These are phyloP conservation scores for Conus canariensis DNA, from an alignment of 2,888 invertebrate genomes.

Conservation along the genomic window DNA sequence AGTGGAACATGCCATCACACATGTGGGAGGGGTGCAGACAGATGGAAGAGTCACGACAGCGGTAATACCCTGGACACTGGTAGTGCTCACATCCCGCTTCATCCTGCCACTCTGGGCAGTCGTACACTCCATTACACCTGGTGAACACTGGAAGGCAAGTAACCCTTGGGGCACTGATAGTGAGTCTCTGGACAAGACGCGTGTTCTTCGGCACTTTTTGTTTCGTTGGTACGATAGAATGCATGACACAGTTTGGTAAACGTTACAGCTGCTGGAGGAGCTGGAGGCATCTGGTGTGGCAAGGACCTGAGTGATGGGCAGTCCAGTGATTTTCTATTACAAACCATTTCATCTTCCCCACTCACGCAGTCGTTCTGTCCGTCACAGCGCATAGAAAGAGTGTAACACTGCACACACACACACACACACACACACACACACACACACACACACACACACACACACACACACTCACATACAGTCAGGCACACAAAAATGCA, in stretches of 20 bases:
- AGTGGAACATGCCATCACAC: neutral
- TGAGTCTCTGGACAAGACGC: conserved; percentile 20
- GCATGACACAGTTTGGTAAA: neutral
- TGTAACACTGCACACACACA: too few relatives aligned
- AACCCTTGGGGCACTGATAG: conserved; percentile 28
- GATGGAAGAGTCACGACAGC: neutral
- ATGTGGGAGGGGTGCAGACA: neutral
- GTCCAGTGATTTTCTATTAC: neutral
- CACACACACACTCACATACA: conserved; percentile 16
- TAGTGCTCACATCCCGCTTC: conserved; percentile 26
- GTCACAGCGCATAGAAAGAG: neutral
- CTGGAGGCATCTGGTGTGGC: neutral
- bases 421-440: neutral
- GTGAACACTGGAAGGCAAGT: conserved; percentile 36
- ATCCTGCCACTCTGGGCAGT: conserved; percentile 17
- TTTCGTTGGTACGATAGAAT: too few relatives aligned
- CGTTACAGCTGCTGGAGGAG: neutral
- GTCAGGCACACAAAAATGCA: neutral
- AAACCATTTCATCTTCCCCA: neutral
- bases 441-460: conserved; percentile 22
- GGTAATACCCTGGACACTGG: conserved; percentile 23
- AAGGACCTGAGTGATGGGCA: neutral
- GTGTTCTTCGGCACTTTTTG: neutral
- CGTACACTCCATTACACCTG: conserved; percentile 26
- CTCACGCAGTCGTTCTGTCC: neutral